phyloP scores from a whole-genome alignment of 2,113 vertebrate genomes.

The Elanoides forficatus region DNA sequence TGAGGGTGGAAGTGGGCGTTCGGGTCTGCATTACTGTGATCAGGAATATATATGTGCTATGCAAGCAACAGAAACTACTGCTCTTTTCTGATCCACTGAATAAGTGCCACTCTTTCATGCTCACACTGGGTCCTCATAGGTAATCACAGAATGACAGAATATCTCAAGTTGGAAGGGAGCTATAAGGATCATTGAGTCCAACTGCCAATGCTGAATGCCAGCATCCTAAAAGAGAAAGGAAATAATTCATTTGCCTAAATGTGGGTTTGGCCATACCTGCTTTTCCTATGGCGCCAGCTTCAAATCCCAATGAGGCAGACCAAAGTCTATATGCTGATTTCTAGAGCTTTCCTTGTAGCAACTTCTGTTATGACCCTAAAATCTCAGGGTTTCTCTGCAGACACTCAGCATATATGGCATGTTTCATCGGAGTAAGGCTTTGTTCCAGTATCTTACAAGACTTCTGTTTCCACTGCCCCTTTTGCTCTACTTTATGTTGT shows the following conservation, averaged over 20 bases:
- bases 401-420: too few species aligned
- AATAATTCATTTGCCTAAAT: background rate
- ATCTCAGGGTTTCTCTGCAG: background rate
- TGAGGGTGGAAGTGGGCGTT: background rate
- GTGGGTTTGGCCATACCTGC: background rate
- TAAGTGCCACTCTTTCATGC: background rate
- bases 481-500: background rate
- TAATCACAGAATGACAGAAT: background rate
- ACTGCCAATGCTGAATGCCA: background rate
- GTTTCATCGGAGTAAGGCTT: background rate
- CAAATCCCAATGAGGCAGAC: background rate
- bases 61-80: background rate
- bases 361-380: background rate
- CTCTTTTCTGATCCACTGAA: background rate
- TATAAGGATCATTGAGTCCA: fast-evolving
- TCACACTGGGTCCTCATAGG: background rate
- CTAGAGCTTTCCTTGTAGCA: background rate
- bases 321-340: background rate
- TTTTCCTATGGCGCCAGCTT: background rate
- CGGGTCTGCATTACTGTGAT: too few species aligned
- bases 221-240: background rate
- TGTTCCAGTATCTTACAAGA: background rate
- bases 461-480: background rate
- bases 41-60: background rate
- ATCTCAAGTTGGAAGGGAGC: background rate